Base-by-base conservation (phyloP, 2,888 invertebrate genomes). In the Alcis repandata region DNA sequence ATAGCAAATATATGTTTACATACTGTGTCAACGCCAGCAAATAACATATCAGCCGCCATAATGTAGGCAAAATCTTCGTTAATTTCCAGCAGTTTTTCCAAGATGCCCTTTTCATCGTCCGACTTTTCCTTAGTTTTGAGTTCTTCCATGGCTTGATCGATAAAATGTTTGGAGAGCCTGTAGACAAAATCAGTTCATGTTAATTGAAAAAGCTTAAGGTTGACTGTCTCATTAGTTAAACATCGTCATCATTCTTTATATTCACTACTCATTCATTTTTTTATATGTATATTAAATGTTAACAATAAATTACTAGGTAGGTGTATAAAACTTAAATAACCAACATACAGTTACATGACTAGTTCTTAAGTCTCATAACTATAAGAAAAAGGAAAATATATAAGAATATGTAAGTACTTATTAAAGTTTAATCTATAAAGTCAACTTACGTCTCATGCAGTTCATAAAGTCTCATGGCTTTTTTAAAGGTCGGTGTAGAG, bases 11-110 rank as follows among this genome's bases (percentile, higher is more conserved):
- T 20, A 0, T 32, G 40, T 15, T 72, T 73, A 20, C 73, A 88
- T 85, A 97, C 96, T 64, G 96, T 95, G 83, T 96, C 96, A 15
- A 95, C 91, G 49, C 96, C 96, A 33, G 95, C 95, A 51, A 95
- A 90, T 41, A 96, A 76, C 94, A 96, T 94, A 73, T 96, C 96
- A 69, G 94, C 86, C 0, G 95, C 95, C 94, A 96, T 95, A 15
- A 95, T 92, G 20, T 94, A 79, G 0, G 96, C 96, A 2, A 94
- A 84, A 59, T 94, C 86, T 74, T 94, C 92, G 76, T 96, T 94
- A 9, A 94, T 91, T 56, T 91, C 92, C 0, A 95, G 78, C 20
- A 96, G 80, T 74, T 95, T 95, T 76, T 96, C 95, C 61, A 96
- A 82, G 48, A 96, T 89, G 69, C 95, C 95, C 59, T 91, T 88